phyloP scores from a whole-genome alignment of 2,113 vertebrate genomes.

The Bostrychus sinensis region DNA sequence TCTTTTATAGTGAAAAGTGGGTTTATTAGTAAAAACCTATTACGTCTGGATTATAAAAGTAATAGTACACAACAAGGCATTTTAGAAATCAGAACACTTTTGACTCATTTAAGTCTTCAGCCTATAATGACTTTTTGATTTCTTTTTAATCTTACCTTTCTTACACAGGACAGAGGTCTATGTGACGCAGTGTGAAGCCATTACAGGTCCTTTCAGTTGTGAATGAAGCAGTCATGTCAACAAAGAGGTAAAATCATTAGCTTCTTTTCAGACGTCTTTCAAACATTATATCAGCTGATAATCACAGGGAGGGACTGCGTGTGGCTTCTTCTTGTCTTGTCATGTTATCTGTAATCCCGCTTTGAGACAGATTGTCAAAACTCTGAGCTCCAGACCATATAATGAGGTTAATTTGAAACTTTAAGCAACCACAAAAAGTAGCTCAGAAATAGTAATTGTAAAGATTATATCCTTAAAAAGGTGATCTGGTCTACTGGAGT shows the following conservation, averaged over 20 bases:
- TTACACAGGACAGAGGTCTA: constrained; percentile 9
- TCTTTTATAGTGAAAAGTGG: too few species aligned
- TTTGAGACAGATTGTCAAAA: neutral
- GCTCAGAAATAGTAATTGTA: neutral
- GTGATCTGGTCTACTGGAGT: neutral
- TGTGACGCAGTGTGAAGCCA: constrained; percentile 22
- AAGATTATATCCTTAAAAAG: neutral
- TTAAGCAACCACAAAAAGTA: neutral
- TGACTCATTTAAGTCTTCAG: too few species aligned
- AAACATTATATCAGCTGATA: neutral
- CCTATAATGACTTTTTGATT: neutral
- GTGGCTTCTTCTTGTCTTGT: neutral
- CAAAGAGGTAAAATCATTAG: constrained; percentile 7
- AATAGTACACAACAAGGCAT: neutral
- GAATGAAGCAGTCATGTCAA: constrained; percentile 17
- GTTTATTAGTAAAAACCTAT: too few species aligned
- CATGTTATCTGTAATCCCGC: neutral
- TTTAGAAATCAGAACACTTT: neutral
- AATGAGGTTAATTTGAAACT: neutral
- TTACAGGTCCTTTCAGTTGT: constrained; percentile 7
- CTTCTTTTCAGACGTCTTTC: neutral
- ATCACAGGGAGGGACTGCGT: neutral
- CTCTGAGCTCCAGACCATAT: neutral
- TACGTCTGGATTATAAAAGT: neutral
- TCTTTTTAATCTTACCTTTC: constrained; percentile 36